These are phyloP conservation scores for Uropsilus gracilis DNA, from an alignment of 2,113 vertebrate species.

Conservation along the genomic window DNA sequence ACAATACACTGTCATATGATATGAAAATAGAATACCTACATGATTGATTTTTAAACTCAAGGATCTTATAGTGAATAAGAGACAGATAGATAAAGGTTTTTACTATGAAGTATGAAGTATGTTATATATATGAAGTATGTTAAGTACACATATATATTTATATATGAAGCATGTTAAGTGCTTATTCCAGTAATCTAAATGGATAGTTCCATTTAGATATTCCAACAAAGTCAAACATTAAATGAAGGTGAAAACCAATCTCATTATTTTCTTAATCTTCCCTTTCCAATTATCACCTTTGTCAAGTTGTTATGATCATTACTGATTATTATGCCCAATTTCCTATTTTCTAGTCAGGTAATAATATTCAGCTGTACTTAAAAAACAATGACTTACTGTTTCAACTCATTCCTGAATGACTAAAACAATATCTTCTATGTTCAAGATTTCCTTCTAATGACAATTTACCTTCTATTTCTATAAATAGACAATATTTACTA, in stretches of 20 bases:
- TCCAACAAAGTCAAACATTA: background rate
- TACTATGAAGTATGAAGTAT: background rate
- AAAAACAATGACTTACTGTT: background rate
- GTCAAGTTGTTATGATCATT: background rate
- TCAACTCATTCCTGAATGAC: background rate
- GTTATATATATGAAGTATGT: too few species aligned
- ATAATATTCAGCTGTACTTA: accelerated
- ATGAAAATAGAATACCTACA: background rate
- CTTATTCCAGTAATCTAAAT: background rate
- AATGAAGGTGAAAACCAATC: background rate
- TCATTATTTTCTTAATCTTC: background rate
- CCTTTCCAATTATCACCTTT: background rate
- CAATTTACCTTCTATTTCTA: background rate
- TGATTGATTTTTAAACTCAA: background rate
- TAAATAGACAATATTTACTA: background rate
- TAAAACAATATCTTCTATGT: background rate
- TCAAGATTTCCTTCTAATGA: background rate
- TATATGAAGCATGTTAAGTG: background rate
- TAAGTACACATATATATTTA: too few species aligned
- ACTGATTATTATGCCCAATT: background rate
- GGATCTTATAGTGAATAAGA: background rate
- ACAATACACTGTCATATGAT: too few species aligned
- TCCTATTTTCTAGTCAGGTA: background rate
- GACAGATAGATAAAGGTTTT: background rate
- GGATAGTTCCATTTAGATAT: background rate